A percentile compares a stretch with the other conserved stretches of the same genome.
phyloP scores from a whole-genome alignment of 2,888 invertebrate species.

The Axea sp. region DNA sequence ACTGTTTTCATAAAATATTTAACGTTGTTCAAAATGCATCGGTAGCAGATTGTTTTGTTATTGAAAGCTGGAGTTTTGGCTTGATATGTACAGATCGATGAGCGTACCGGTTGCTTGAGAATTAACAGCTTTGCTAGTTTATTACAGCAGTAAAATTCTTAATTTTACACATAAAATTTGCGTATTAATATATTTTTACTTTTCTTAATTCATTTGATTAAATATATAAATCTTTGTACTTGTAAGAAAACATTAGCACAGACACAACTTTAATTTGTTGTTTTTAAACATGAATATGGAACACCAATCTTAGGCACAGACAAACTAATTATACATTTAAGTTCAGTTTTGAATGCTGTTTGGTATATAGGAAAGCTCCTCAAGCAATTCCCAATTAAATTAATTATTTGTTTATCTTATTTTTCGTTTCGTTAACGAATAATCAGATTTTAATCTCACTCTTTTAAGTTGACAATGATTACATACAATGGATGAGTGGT shows the following conservation, averaged over 20 bases:
- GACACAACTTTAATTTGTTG: no score
- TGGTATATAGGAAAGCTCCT: no score
- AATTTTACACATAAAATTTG: no score
- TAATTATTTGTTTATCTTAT: not conserved
- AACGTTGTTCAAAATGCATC: not conserved
- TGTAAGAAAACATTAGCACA: no score
- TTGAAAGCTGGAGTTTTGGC: conserved; percentile 19
- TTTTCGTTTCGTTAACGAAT: not conserved
- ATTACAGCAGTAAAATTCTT: no score
- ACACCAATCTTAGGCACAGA: conserved; percentile 26
- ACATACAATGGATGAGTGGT: conserved; percentile 10
- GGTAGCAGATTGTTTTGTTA: conserved; percentile 17
- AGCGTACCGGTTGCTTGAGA: conserved; percentile 5
- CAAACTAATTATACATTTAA: conserved; percentile 2
- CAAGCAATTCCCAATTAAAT: not conserved
- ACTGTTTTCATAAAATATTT: not conserved
- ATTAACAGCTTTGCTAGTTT: not conserved
- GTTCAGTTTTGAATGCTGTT: not conserved
- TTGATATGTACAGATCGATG: conserved; percentile 57
- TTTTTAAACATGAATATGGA: conserved; percentile 7
- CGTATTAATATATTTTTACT: no score
- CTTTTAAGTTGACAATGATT: conserved; percentile 6
- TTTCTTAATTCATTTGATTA: no score
- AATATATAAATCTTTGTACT: no score
- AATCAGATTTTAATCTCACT: conserved; percentile 7